Evolutionary conservation across 64 coral and sea anemone species (phyloP), one percentile per base, ranked within the genome.

Genomic region (Astreopora myriophthalma): DNA sequence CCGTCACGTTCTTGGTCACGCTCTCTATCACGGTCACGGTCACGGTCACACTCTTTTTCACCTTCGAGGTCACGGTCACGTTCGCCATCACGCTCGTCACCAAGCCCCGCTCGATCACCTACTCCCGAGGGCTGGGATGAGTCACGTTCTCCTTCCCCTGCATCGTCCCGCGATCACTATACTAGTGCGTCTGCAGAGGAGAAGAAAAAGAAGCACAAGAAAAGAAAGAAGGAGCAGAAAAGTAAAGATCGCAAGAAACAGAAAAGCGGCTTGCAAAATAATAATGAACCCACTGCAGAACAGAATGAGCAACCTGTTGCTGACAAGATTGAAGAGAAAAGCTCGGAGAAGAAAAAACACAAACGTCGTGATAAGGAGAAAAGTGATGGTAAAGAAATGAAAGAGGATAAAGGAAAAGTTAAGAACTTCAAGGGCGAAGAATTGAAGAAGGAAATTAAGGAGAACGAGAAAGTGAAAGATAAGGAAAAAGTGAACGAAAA

Each of bases 81-180:
- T 48, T 86, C 85, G 14, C 85, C 11, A 23, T 87, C 85, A 57
- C 85, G 16, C 31, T 92, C 90, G 12, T 91, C 89, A 23, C 75
- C 6, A 16, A 92, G 80, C 71, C 58, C 67, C 20, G 82, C 90
- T 3, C 75, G 77, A n/a, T 86, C 90, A 29, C 90, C 90, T 11
- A 92, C 90, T 33, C 90, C 90, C 20, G 90, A 92, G 25, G 90
- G 84, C 8, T 92, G 90, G 90, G 90, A 92, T 51, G 71, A 84
- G 61, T 92, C 90, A 38, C 80, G 90, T 3, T 85, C 90, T 44
- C 90, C 90, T 2, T 92, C 90, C 16, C 90, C 79, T 42, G 31
- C 14, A 17, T 49, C 90, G 12, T 75, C 90, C 3, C 81, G 29
- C 8, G 44, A 32, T 70, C 60, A 37, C 63, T 34, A 8, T 85